These are phyloP conservation scores for Ceratoteleas bidentatus DNA, from an alignment of 1,140 invertebrate genomes.

Conservation along the genomic window DNA sequence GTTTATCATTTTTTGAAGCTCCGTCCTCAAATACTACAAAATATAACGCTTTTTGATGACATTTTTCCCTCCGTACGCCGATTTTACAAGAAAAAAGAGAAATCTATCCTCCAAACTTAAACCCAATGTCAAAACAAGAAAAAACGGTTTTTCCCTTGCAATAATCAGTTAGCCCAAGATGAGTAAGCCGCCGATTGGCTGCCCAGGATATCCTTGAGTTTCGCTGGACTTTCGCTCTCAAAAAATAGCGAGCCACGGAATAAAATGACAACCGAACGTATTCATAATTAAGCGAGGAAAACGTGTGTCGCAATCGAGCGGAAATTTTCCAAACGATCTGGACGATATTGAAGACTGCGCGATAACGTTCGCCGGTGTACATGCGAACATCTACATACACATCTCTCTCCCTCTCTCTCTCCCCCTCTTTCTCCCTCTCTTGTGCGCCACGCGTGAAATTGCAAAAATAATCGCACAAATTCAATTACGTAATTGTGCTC, in stretches of 20 bases:
- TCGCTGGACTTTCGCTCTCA: slow-evolving; percentile 40
- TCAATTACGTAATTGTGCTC: slow-evolving; percentile 28
- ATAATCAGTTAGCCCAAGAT: background rate
- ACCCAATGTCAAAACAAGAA: too few species aligned
- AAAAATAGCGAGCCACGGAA: slow-evolving; percentile 30
- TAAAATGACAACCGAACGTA: slow-evolving; percentile 29
- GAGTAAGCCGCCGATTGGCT: slow-evolving; percentile 12
- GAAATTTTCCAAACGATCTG: slow-evolving; percentile 42
- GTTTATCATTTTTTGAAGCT: too few species aligned
- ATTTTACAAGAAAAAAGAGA: too few species aligned
- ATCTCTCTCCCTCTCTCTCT: too few species aligned
- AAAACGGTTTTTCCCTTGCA: too few species aligned
- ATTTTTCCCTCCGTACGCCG: too few species aligned
- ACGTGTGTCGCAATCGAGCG: slow-evolving; percentile 32
- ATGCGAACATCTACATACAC: too few species aligned
- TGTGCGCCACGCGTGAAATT: slow-evolving; percentile 9
- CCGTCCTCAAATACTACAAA: too few species aligned
- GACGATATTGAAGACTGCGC: slow-evolving; percentile 33
- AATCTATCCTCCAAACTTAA: too few species aligned
- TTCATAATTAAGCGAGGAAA: slow-evolving; percentile 45
- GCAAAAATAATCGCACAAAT: slow-evolving; percentile 25
- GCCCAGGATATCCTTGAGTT: slow-evolving; percentile 30
- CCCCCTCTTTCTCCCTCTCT: background rate
- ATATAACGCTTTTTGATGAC: too few species aligned
- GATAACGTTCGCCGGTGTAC: slow-evolving; percentile 17